Conservation (phyloP, 2,888 invertebrate genomes). For the Xestia c-nigrum region DNA sequence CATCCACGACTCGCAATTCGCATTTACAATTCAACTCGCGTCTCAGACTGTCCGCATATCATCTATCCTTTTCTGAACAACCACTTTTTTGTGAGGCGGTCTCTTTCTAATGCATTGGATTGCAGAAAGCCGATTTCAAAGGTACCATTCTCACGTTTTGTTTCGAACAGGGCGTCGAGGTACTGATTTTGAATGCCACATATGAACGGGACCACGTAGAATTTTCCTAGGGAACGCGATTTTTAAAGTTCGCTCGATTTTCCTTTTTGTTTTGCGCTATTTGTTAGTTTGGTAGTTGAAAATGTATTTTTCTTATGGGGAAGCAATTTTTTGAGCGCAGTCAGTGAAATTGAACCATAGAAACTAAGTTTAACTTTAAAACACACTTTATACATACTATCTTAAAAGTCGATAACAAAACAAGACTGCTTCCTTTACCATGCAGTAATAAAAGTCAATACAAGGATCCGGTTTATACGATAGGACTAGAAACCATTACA, state of each 20-base stretch:
- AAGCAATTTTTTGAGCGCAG: slow-evolving; percentile 11
- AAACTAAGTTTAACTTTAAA: slow-evolving; percentile 18
- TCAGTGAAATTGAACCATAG: background rate
- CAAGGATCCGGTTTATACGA: slow-evolving; percentile 49
- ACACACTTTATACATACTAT: slow-evolving; percentile 11
- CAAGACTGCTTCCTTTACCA: slow-evolving; percentile 26
- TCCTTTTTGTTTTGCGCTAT: slow-evolving; percentile 34
- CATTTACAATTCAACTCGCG: slow-evolving; percentile 86
- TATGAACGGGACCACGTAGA: slow-evolving; percentile 64
- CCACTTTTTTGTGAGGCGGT: slow-evolving; percentile 62
- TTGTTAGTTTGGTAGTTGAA: slow-evolving; percentile 19
- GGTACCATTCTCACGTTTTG: slow-evolving; percentile 81
- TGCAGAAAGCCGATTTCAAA: slow-evolving; percentile 83
- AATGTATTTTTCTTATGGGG: slow-evolving; percentile 25
- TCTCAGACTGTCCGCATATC: slow-evolving; percentile 85
- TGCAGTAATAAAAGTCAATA: slow-evolving; percentile 54
- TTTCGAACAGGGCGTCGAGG: slow-evolving; percentile 78
- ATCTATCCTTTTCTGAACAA: slow-evolving; percentile 70
- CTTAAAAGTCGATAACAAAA: slow-evolving; percentile 22
- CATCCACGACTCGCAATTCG: slow-evolving; percentile 70
- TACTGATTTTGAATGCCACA: slow-evolving; percentile 79
- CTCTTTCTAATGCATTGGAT: slow-evolving; percentile 81
- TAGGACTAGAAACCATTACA: slow-evolving; percentile 48
- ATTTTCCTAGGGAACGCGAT: slow-evolving; percentile 55
- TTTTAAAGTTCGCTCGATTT: slow-evolving; percentile 54